Percentiles rank a stretch among this genome's conserved stretches.
Conservation (phyloP, 2,888 invertebrate genomes). For the Agrotis segetum region DNA sequence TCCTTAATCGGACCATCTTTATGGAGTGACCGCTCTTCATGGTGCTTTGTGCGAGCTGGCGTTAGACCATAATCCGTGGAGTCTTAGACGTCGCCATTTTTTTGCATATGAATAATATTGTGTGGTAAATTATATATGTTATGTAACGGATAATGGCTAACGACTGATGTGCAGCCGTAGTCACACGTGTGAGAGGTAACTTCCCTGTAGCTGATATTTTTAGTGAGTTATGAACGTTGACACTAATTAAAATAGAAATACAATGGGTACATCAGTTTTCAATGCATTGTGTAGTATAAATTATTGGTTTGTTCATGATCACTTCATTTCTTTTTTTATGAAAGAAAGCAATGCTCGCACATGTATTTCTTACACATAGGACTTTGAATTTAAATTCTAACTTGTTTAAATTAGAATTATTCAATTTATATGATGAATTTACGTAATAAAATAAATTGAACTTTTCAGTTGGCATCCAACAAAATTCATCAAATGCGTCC, state of each 20-base stretch:
- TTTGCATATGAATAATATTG: slow-evolving; percentile 85
- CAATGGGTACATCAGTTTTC: slow-evolving; percentile 7
- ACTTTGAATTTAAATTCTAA: not conserved
- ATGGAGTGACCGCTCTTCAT: slow-evolving; percentile 87
- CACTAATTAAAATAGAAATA: slow-evolving; percentile 5
- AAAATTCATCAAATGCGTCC: slow-evolving; percentile 48
- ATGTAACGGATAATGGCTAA: slow-evolving; percentile 59
- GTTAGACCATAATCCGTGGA: slow-evolving; percentile 89
- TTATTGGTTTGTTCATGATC: slow-evolving; percentile 13
- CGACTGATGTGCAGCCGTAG: slow-evolving; percentile 26
- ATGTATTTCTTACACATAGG: no score
- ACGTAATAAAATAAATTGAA: not conserved
- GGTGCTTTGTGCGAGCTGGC: slow-evolving; percentile 78
- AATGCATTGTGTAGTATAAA: slow-evolving; percentile 33
- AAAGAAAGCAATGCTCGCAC: not conserved
- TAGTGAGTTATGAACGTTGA: slow-evolving; percentile 33
- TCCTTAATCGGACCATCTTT: slow-evolving; percentile 87
- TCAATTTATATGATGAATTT: no score
- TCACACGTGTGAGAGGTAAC: slow-evolving; percentile 53
- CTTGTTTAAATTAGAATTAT: not conserved
- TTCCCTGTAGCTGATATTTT: slow-evolving; percentile 44
- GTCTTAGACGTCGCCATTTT: slow-evolving; percentile 76
- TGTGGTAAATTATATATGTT: slow-evolving; percentile 63
- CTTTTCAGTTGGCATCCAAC: slow-evolving; percentile 23
- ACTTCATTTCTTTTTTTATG: not conserved